phyloP scores from a whole-genome alignment of 2,888 invertebrate genomes.

The Heliconius ismenius region DNA sequence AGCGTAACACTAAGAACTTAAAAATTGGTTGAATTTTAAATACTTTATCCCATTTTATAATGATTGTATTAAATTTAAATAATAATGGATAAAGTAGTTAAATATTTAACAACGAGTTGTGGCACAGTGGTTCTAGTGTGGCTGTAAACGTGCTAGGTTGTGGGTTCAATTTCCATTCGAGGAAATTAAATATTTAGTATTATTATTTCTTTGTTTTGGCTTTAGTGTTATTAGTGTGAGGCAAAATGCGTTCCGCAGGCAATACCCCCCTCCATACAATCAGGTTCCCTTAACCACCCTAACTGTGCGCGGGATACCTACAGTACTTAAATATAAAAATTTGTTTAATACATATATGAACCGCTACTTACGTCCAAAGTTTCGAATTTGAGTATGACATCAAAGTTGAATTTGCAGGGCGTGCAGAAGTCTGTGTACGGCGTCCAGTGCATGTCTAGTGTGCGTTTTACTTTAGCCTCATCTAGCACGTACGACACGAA shows the following conservation, averaged over 20 bases:
- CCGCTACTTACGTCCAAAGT: conserved; percentile 85
- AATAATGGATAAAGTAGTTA: not conserved
- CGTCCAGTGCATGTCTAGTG: conserved; percentile 94
- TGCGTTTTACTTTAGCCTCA: conserved; percentile 83
- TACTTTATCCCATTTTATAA: not conserved
- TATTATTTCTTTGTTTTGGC: too few species aligned
- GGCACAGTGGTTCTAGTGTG: too few species aligned
- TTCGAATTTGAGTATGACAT: conserved; percentile 91
- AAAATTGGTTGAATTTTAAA: conserved; percentile 3
- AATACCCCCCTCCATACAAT: too few species aligned
- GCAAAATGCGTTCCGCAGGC: too few species aligned
- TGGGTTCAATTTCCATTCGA: too few species aligned
- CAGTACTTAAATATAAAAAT: not conserved
- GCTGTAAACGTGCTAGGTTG: too few species aligned
- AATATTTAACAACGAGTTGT: not conserved
- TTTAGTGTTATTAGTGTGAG: too few species aligned
- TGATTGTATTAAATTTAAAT: not conserved
- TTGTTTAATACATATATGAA: not conserved
- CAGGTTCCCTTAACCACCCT: too few species aligned
- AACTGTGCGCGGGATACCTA: too few species aligned
- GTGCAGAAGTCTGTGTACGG: conserved; percentile 92
- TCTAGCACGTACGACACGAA: conserved; percentile 90
- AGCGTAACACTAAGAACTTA: not conserved
- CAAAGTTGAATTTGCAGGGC: conserved; percentile 91
- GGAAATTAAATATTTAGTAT: too few species aligned